Evolutionary conservation across 2,113 vertebrate species (phyloP).

Genomic region (Psammodynastes pulverulentus): DNA sequence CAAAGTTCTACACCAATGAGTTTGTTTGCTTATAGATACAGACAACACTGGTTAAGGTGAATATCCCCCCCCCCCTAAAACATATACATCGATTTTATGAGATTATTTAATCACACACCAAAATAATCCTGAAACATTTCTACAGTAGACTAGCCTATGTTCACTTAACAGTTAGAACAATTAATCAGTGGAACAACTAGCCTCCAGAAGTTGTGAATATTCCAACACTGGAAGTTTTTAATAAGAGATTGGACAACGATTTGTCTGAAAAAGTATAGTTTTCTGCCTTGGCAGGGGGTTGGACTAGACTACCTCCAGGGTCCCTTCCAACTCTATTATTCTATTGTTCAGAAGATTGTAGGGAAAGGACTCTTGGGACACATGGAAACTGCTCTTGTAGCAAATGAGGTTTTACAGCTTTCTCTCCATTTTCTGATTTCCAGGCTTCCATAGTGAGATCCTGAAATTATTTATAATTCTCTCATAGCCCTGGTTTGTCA

Average conservation of each 20-base stretch:
- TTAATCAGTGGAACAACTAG: too few relatives aligned
- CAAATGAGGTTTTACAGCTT: constrained; percentile 36
- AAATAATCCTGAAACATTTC: not conserved
- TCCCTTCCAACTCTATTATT: too few relatives aligned
- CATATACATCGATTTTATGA: not conserved
- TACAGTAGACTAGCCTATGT: not conserved
- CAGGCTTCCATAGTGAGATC: constrained; percentile 49
- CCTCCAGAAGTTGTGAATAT: too few relatives aligned
- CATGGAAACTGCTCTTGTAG: constrained; percentile 5
- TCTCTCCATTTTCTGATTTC: constrained; percentile 35
- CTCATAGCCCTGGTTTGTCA: constrained; percentile 42
- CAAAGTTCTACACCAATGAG: not conserved
- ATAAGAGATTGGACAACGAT: too few relatives aligned
- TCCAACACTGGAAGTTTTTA: too few relatives aligned
- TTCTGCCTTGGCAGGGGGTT: too few relatives aligned
- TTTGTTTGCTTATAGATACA: not conserved
- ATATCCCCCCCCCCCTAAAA: not conserved
- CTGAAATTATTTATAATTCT: constrained; percentile 53
- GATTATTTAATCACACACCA: not conserved
- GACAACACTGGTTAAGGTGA: not conserved
- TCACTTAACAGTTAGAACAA: not conserved
- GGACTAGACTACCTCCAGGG: too few relatives aligned
- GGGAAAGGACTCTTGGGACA: not conserved
- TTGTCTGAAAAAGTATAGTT: too few relatives aligned
- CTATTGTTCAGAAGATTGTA: not conserved